These are phyloP conservation scores for Ceuthmochares aereus DNA, from an alignment of 2,113 vertebrate genomes.

Conservation along the genomic window DNA sequence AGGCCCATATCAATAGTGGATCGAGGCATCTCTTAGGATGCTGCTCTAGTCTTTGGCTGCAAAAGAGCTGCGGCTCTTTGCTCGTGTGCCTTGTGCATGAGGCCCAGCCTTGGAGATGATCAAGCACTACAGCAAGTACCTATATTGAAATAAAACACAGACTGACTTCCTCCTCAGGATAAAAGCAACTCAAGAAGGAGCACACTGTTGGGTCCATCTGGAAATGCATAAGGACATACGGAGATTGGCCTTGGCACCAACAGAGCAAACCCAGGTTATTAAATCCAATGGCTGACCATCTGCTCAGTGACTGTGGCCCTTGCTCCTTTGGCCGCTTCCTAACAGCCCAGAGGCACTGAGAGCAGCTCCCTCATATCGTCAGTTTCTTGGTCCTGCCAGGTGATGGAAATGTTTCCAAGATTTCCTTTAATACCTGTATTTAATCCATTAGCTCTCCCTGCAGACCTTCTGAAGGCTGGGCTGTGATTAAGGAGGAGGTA, in stretches of 20 bases:
- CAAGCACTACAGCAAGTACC: not conserved
- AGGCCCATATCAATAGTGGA: not conserved
- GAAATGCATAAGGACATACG: not conserved
- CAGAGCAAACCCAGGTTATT: slow-evolving; percentile 13
- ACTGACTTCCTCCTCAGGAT: not conserved
- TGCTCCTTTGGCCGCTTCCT: not conserved
- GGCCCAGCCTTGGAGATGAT: not conserved
- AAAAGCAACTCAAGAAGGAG: not conserved
- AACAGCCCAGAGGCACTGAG: not conserved
- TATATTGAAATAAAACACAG: not conserved
- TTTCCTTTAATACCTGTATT: slow-evolving; percentile 59
- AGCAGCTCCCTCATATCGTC: not conserved
- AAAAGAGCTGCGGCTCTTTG: fast-evolving
- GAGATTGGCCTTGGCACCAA: not conserved
- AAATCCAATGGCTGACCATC: not conserved
- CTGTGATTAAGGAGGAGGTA: slow-evolving; percentile 35
- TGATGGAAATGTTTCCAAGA: slow-evolving; percentile 43
- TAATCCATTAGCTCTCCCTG: slow-evolving; percentile 57
- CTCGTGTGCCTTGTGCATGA: fast-evolving
- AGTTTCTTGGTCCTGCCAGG: not conserved
- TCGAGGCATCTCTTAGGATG: not conserved
- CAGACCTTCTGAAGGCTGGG: not conserved
- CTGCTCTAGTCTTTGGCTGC: not conserved
- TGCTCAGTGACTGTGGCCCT: not conserved
- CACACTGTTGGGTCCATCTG: not conserved